A percentile compares a stretch with the other conserved stretches of the same genome.
These are phyloP conservation scores for Chauna torquata DNA, from an alignment of 2,113 vertebrate species.

Conservation along the genomic window DNA sequence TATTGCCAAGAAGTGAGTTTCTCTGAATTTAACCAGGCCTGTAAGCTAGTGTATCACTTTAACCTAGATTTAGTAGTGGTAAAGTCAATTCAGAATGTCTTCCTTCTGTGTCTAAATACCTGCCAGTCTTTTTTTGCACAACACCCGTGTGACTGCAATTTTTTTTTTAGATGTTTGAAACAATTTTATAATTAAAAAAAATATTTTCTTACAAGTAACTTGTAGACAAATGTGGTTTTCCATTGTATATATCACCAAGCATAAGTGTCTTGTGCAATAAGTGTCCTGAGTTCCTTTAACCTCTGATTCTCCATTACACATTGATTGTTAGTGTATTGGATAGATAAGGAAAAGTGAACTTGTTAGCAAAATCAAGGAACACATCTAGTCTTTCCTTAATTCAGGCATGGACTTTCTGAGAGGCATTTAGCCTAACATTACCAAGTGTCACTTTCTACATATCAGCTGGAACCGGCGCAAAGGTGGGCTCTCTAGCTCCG, in stretches of 20 bases:
- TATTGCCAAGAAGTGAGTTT: neutral
- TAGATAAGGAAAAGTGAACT: constrained; percentile 50
- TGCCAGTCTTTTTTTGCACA: neutral
- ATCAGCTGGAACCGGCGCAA: neutral
- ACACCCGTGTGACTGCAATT: neutral
- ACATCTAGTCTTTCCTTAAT: constrained; percentile 21
- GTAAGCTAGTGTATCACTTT: neutral
- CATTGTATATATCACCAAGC: neutral
- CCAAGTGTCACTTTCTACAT: constrained; percentile 26
- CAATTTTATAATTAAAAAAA: neutral
- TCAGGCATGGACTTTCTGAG: constrained; percentile 6
- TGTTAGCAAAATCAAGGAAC: constrained; percentile 34
- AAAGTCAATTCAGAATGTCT: neutral
- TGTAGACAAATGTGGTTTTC: neutral
- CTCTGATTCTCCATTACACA: neutral
- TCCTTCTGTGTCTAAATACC: neutral
- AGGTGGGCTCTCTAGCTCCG: neutral
- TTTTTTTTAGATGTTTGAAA: neutral
- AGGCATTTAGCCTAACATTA: constrained; percentile 25
- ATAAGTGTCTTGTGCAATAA: neutral
- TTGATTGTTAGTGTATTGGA: constrained; percentile 37
- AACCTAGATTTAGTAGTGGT: neutral
- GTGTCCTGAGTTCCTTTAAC: neutral
- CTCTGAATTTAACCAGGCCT: neutral
- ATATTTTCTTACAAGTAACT: neutral